Conservation (phyloP, 2,113 vertebrate genomes). For the Fulmarus glacialis region DNA sequence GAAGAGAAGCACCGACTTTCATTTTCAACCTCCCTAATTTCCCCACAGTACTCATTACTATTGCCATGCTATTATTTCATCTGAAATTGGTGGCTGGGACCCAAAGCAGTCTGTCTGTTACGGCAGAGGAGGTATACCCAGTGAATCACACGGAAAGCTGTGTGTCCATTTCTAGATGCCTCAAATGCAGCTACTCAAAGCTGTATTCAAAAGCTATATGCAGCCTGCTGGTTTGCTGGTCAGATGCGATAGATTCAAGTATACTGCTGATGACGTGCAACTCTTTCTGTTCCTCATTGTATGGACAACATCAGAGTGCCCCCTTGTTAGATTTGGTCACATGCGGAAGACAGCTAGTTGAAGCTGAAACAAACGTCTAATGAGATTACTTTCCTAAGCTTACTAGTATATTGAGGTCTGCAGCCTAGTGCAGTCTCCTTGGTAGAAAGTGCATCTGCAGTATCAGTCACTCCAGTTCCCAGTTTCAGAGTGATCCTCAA, state of each 20-base stretch:
- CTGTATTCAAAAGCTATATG: neutral
- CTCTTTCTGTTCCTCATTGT: neutral
- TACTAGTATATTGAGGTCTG: neutral
- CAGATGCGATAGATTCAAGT: neutral
- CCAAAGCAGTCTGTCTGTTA: neutral
- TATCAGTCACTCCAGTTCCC: neutral
- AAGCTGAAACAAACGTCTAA: neutral
- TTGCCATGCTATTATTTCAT: neutral
- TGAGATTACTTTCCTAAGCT: neutral
- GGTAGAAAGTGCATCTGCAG: neutral
- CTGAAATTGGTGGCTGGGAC: neutral
- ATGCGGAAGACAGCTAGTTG: neutral
- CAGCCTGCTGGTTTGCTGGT: neutral
- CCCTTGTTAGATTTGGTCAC: fast-evolving
- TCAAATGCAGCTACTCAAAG: neutral
- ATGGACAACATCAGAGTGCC: neutral
- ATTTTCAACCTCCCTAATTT: neutral
- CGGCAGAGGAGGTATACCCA: neutral
- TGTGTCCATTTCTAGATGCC: neutral
- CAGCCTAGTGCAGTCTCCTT: neutral
- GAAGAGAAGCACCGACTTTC: neutral
- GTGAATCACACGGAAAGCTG: neutral
- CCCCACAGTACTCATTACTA: neutral
- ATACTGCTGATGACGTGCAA: neutral
- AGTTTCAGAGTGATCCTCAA: neutral